These are phyloP conservation scores for Archips crataeganus DNA, from an alignment of 2,888 invertebrate genomes.

Conservation along the genomic window DNA sequence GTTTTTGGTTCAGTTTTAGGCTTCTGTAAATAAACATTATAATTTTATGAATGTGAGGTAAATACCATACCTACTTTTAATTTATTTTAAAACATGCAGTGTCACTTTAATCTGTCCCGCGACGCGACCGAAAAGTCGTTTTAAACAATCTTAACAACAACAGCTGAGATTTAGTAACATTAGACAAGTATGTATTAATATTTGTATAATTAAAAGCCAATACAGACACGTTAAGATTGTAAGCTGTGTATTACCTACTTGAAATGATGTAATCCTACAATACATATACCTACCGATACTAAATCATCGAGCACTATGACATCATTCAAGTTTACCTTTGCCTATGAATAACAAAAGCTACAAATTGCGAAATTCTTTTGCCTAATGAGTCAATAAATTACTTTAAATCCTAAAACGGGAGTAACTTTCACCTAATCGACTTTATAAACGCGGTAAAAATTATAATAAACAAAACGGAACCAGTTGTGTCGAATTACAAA, in stretches of 20 bases:
- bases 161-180: conserved; percentile 31
- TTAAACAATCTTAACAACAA: not conserved
- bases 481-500: conserved; percentile 49
- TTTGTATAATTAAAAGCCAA: not conserved
- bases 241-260: conserved; percentile 22
- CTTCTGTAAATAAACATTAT: not conserved
- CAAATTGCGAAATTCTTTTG: conserved; percentile 24
- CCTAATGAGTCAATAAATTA: conserved; percentile 13
- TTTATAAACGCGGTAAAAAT: conserved; percentile 42
- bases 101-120: not conserved
- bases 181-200: not conserved
- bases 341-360: conserved; percentile 23
- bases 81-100: too few relatives aligned
- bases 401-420: conserved; percentile 26
- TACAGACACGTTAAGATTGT: not conserved
- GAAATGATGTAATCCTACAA: conserved; percentile 39
- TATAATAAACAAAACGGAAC: conserved; percentile 46
- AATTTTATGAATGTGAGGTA: not conserved
- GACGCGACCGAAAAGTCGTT: not conserved
- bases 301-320: conserved; percentile 38
- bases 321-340: conserved; percentile 36
- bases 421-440: conserved; percentile 43
- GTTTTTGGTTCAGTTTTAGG: not conserved
- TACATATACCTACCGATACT: conserved; percentile 8
- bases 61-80: not conserved